Conservation (phyloP, 2,888 invertebrate genomes). For the Thereva nobilitata region DNA sequence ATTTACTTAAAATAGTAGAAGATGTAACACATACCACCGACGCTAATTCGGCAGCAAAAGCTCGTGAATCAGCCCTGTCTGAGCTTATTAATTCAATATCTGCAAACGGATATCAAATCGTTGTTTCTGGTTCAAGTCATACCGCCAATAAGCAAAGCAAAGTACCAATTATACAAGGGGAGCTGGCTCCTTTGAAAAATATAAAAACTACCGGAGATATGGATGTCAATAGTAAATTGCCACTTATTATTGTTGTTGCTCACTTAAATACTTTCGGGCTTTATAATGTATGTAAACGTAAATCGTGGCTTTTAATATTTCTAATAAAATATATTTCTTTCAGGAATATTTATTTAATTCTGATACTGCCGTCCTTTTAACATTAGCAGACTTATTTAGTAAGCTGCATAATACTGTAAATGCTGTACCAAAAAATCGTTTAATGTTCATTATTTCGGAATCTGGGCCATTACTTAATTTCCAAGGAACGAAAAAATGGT, state of each 20-base stretch:
- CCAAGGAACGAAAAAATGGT: slow-evolving; percentile 93
- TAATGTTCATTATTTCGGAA: slow-evolving; percentile 88
- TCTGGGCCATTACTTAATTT: slow-evolving; percentile 90
- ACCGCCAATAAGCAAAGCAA: slow-evolving; percentile 76
- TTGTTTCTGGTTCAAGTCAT: slow-evolving; percentile 75
- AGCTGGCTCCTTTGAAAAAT: slow-evolving; percentile 62
- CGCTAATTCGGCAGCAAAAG: slow-evolving; percentile 64
- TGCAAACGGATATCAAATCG: slow-evolving; percentile 91
- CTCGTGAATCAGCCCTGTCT: slow-evolving; percentile 75
- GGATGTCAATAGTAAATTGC: slow-evolving; percentile 64
- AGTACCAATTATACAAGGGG: slow-evolving; percentile 85
- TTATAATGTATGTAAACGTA: slow-evolving; percentile 76
- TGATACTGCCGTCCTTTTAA: slow-evolving; percentile 85
- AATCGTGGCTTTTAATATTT: neutral
- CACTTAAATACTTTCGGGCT: slow-evolving; percentile 91
- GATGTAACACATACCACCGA: slow-evolving; percentile 73
- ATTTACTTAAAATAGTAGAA: slow-evolving; percentile 73
- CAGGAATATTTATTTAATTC: slow-evolving; percentile 86
- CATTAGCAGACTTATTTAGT: slow-evolving; percentile 86
- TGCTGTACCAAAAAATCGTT: slow-evolving; percentile 73
- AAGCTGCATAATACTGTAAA: slow-evolving; percentile 77
- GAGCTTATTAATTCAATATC: slow-evolving; percentile 86
- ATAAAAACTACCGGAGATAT: slow-evolving; percentile 59
- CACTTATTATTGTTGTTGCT: slow-evolving; percentile 88
- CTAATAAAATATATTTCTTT: slow-evolving; percentile 43